Base-by-base conservation (phyloP, 2,888 invertebrate genomes). In the Drosophila barbarae region DNA sequence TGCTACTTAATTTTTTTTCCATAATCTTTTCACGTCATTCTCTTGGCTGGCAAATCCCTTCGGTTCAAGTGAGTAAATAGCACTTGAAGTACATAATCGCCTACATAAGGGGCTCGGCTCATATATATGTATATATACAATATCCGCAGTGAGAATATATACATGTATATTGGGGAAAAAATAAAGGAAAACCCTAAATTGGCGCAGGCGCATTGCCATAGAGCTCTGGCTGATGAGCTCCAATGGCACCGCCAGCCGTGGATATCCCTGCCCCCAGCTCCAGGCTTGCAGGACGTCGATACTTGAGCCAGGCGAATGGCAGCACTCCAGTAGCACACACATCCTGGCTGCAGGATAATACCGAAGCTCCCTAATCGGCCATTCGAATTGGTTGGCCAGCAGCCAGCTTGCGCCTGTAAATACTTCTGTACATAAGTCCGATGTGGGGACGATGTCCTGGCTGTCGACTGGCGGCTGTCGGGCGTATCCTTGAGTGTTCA, bases 251-350 rank as follows among this genome's bases (percentile, higher is more conserved):
- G 82, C 71, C 79, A 78, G 76, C 51, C 47, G 63, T 49, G 63
- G 36, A 26, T 56, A 53, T 55, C 53, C 59, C 59, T 15, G 32
- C 46, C 59, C 52, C n/a, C 50, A 41, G 18, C 46, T 28, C 30
- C 49, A 55, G 49, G 67, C 65, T 51, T 42, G 34, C 57, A 54
- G 74, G 64, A 60, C 68, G 75, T 73, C 81, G 81, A 74, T 74
- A 67, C 75, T 77, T 79, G 79, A 84, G 82, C 76, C 78, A 83
- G 55, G 80, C 80, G 84, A 81, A 81, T 81, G 76, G 81, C 78
- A 81, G 75, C 79, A 68, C 84, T 76, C 67, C 65, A 79, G 63
- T 57, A 51, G 59, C 59, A 57, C 55, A 67, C 65, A 71, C 57
- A 66, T 65, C 66, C 51, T 50, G 51, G 18, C 73, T 3, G 46